Evolutionary conservation across 2,113 vertebrate genomes (phyloP).

Genomic region (Urocolius indicus): DNA sequence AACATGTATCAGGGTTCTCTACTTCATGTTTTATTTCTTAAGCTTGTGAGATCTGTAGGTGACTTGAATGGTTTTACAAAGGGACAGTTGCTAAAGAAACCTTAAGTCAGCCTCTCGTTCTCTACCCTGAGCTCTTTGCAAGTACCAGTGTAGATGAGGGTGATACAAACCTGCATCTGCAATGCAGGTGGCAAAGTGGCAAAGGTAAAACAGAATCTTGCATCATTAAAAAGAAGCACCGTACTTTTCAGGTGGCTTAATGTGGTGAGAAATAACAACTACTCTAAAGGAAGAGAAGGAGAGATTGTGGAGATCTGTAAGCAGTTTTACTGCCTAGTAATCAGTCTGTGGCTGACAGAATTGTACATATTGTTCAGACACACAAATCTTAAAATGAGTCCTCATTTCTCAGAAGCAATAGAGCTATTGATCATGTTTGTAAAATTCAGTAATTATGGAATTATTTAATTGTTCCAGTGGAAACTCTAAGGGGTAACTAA

Average conservation of each 20-base stretch:
- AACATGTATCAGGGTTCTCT: neutral
- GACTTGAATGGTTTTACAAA: neutral
- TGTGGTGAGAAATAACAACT: neutral
- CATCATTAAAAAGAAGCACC: neutral
- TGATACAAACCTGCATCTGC: neutral
- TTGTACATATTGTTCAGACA: neutral
- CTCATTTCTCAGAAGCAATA: neutral
- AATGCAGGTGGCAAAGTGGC: neutral
- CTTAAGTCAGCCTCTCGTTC: neutral
- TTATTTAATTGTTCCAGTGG: neutral
- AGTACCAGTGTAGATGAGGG: neutral
- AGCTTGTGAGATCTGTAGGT: neutral
- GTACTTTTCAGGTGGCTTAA: neutral
- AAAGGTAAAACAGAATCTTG: neutral
- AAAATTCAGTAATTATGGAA: neutral
- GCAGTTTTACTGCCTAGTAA: neutral
- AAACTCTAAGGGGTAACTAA: neutral
- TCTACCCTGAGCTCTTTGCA: neutral
- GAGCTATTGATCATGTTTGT: neutral
- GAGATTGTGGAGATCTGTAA: neutral
- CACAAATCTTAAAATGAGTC: neutral
- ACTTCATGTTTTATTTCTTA: neutral
- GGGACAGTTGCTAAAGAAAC: neutral
- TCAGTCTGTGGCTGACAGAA: neutral
- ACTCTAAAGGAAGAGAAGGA: neutral